Percentiles rank a stretch among this genome's conserved stretches.
Conservation (phyloP, 2,888 invertebrate species). For the Peribatodes rhomboidaria region DNA sequence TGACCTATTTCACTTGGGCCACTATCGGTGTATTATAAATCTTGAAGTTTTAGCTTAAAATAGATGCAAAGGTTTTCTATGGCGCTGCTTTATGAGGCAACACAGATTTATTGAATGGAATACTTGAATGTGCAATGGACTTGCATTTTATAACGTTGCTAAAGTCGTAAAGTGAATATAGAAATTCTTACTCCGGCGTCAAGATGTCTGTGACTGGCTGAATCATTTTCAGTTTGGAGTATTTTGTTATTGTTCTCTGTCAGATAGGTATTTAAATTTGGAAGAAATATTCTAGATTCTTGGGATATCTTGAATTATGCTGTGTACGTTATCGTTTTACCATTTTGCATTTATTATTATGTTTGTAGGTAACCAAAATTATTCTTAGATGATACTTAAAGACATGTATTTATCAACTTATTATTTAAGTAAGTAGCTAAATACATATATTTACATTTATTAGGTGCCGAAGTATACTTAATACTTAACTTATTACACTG, state of each 20-base stretch:
- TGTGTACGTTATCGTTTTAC: too few species aligned
- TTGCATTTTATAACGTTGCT: slow-evolving; percentile 9
- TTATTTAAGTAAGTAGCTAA: too few species aligned
- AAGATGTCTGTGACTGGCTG: slow-evolving; percentile 7
- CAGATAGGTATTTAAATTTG: neutral
- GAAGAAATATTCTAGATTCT: neutral
- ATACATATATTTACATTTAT: too few species aligned
- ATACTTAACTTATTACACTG: too few species aligned
- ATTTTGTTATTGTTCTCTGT: neutral
- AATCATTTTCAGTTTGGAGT: neutral
- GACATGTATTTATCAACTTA: too few species aligned
- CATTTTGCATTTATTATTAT: too few species aligned
- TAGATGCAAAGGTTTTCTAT: slow-evolving; percentile 28
- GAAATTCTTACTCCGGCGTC: slow-evolving; percentile 19
- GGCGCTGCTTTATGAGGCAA: slow-evolving; percentile 38
- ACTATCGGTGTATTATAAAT: slow-evolving; percentile 42
- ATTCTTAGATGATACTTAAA: too few species aligned
- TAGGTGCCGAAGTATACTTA: too few species aligned
- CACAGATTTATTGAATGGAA: slow-evolving; percentile 23
- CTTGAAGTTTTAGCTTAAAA: slow-evolving; percentile 24
- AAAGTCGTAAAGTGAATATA: slow-evolving; percentile 3
- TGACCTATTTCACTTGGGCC: slow-evolving; percentile 61
- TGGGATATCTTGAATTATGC: too few species aligned
- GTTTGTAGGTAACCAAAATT: too few species aligned
- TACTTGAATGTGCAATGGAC: slow-evolving; percentile 18